phyloP scores from a whole-genome alignment of 2,113 vertebrate species.

The Mirza zaza region DNA sequence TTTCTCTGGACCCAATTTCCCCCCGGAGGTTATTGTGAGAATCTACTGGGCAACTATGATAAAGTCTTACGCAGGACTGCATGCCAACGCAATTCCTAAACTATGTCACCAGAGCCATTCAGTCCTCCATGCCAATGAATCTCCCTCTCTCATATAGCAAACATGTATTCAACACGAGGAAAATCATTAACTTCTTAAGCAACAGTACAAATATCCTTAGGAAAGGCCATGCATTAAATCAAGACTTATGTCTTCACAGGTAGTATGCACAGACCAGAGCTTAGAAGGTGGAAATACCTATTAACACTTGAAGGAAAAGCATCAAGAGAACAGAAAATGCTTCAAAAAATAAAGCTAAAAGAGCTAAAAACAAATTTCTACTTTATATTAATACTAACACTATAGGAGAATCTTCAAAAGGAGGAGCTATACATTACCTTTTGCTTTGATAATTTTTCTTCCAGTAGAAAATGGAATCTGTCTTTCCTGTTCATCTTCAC shows the following conservation, averaged over 20 bases:
- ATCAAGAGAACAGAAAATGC: neutral
- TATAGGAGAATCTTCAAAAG: neutral
- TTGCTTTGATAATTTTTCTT: neutral
- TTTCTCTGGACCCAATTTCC: neutral
- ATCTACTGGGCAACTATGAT: neutral
- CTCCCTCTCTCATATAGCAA: neutral
- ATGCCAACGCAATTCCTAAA: neutral
- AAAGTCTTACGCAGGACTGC: neutral
- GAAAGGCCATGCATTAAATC: neutral
- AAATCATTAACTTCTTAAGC: neutral
- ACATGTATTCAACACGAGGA: neutral
- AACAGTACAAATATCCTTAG: neutral
- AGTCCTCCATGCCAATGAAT: neutral
- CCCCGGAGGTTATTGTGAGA: neutral
- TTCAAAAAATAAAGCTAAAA: conserved; percentile 14
- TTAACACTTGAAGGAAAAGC: neutral
- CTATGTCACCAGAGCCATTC: neutral
- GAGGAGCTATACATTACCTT: neutral
- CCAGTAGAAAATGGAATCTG: neutral
- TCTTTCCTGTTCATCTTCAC: neutral
- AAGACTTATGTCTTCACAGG: neutral
- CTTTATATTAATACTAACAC: neutral
- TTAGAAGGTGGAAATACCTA: neutral
- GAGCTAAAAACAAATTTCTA: neutral
- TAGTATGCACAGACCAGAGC: neutral